These are phyloP conservation scores for Epinephelus moara DNA, from an alignment of 2,113 vertebrate species.

Conservation along the genomic window DNA sequence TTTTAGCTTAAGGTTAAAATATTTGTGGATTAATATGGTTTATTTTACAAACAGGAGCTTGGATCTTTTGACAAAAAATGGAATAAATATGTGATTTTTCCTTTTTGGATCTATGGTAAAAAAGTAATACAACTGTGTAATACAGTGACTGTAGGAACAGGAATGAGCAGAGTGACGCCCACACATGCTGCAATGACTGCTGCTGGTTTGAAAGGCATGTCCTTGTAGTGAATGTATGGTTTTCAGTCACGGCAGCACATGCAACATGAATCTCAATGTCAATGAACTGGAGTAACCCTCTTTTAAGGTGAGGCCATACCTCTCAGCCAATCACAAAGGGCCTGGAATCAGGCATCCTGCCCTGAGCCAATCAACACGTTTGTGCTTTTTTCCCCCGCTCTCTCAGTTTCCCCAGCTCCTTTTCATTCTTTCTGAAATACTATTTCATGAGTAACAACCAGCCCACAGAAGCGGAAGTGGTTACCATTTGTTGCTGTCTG, in stretches of 20 bases:
- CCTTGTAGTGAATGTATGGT: conserved; percentile 23
- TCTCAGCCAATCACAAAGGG: conserved; percentile 76
- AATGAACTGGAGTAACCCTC: conserved; percentile 83
- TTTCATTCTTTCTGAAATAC: conserved; percentile 68
- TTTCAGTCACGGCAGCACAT: conserved; percentile 47
- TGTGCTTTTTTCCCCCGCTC: conserved; percentile 28
- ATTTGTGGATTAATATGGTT: not conserved
- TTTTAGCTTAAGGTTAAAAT: not conserved
- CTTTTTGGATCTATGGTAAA: not conserved
- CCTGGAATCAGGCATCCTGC: conserved; percentile 79
- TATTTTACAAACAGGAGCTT: accelerated
- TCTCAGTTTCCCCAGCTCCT: conserved; percentile 31
- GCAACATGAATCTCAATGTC: conserved; percentile 61
- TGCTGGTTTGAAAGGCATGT: conserved; percentile 31
- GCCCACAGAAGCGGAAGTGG: conserved; percentile 60
- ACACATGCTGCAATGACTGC: conserved; percentile 20
- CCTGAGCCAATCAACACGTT: conserved; percentile 80
- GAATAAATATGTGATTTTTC: not conserved
- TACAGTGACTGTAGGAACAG: conserved; percentile 28
- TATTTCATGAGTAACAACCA: conserved; percentile 72
- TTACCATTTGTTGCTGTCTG: conserved; percentile 44
- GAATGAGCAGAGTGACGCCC: conserved; percentile 38
- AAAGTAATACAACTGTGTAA: not conserved
- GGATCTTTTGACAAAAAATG: not conserved
- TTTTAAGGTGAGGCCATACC: conserved; percentile 83